Conservation (phyloP, 2,113 vertebrate genomes). For the Cryptomyrus ogoouensis region DNA sequence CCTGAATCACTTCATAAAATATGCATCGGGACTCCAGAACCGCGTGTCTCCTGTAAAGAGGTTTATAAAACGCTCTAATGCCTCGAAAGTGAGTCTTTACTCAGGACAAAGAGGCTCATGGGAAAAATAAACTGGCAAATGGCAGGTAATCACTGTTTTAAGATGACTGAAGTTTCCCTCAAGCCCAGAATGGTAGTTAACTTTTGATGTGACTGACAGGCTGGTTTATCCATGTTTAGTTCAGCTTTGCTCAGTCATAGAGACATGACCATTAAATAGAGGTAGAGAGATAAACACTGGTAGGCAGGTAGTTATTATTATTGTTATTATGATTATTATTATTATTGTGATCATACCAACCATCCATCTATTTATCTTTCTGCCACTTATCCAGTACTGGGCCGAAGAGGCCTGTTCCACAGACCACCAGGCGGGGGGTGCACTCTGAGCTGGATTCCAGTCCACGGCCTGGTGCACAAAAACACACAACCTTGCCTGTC, state of each 20-base stretch:
- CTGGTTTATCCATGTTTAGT: not conserved
- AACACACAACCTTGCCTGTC: not conserved
- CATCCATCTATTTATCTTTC: not conserved
- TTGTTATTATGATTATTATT: not conserved
- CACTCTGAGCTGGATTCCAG: not conserved
- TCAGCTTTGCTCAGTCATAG: not conserved
- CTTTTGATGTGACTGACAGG: not conserved
- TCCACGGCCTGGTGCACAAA: not conserved
- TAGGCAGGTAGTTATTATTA: not conserved
- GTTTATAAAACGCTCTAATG: not conserved
- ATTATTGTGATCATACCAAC: not conserved
- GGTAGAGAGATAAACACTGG: not conserved
- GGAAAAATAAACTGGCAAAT: conserved; percentile 1
- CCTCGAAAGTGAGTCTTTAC: not conserved
- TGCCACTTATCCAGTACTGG: not conserved
- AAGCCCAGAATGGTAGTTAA: not conserved
- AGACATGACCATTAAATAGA: not conserved
- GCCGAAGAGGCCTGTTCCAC: not conserved
- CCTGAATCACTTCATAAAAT: not conserved
- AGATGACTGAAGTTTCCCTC: conserved; percentile 1
- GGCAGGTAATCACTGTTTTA: not conserved
- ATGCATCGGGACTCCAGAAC: not conserved
- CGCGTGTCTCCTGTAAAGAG: not conserved
- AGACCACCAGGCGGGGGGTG: not conserved
- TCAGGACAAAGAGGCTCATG: conserved; percentile 11